phyloP scores from a whole-genome alignment of 2,797 vertebrate genomes.

The Podarcis lilfordi region DNA sequence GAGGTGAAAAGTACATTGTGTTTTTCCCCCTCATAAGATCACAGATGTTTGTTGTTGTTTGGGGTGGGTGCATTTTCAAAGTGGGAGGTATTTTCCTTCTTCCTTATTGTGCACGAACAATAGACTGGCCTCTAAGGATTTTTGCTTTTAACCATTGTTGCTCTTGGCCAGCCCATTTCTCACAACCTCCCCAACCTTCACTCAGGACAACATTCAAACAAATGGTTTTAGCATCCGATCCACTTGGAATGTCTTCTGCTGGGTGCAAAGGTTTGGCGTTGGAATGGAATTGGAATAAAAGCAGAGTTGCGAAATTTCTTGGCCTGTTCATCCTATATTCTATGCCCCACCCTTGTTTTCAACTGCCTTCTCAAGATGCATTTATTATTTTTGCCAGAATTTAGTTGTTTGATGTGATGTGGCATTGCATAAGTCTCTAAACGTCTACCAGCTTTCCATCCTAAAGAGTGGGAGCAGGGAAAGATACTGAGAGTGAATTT shows the following conservation, averaged over 20 bases:
- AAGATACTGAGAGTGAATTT: constrained; percentile 24
- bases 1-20: background rate
- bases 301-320: constrained; percentile 46
- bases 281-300: constrained; percentile 54
- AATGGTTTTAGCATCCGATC: constrained; percentile 38
- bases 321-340: constrained; percentile 60
- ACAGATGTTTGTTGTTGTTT: constrained; percentile 16
- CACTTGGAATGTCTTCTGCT: constrained; percentile 50
- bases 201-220: constrained; percentile 56
- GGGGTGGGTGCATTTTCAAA: constrained; percentile 15
- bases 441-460: background rate
- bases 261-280: constrained; percentile 56
- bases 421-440: constrained; percentile 17
- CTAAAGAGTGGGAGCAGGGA: constrained; percentile 8
- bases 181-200: constrained; percentile 60
- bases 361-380: constrained; percentile 59
- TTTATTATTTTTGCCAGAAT: background rate
- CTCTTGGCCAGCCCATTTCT: constrained; percentile 52
- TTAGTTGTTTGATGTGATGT: constrained; percentile 34
- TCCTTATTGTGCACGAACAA: constrained; percentile 56
- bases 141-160: constrained; percentile 57
- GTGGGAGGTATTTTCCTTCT: constrained; percentile 45
- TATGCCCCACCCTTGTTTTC: constrained; percentile 43
- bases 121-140: constrained; percentile 44
- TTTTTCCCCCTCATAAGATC: background rate